A percentile compares a stretch with the other conserved stretches of the same genome.
Conservation (phyloP, 2,888 invertebrate species). For the Andrena marginata region DNA sequence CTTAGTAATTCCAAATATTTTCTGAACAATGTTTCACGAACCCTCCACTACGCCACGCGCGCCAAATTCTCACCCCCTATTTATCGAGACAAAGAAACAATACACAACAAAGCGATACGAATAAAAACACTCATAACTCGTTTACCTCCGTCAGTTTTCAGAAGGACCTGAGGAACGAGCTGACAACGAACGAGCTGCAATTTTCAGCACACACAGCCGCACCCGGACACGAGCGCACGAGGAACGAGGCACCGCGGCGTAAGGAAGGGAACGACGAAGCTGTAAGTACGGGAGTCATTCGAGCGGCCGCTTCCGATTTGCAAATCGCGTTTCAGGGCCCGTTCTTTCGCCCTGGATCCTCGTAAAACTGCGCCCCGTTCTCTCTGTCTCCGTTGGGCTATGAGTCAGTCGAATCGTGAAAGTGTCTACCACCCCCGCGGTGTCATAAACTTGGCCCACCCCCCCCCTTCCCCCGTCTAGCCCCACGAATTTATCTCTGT, state of each 20-base stretch:
- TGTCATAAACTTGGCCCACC: slow-evolving; percentile 73
- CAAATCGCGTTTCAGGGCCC: slow-evolving; percentile 52
- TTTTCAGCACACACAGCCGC: slow-evolving; percentile 4
- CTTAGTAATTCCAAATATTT: no score
- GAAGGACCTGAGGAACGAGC: slow-evolving; percentile 51
- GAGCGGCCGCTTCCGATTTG: slow-evolving; percentile 54
- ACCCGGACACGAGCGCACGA: slow-evolving; percentile 14
- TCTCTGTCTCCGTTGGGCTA: slow-evolving; percentile 29
- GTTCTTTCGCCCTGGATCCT: slow-evolving; percentile 42
- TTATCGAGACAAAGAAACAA: no score
- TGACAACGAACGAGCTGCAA: slow-evolving; percentile 33
- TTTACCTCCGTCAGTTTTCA: slow-evolving; percentile 51
- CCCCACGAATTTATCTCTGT: slow-evolving; percentile 73
- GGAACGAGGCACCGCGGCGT: neutral
- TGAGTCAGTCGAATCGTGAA: slow-evolving; percentile 77
- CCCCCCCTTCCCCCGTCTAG: slow-evolving; percentile 26
- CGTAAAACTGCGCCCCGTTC: slow-evolving; percentile 55
- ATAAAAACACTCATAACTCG: slow-evolving; percentile 23
- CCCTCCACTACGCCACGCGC: no score
- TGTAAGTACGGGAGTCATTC: slow-evolving; percentile 63
- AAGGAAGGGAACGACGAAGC: slow-evolving; percentile 54
- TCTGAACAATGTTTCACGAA: no score
- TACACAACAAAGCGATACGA: no score
- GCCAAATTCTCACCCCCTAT: no score
- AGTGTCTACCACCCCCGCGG: slow-evolving; percentile 59